Conservation (phyloP, 2,797 vertebrate genomes). For the Eulemur coronatus region DNA sequence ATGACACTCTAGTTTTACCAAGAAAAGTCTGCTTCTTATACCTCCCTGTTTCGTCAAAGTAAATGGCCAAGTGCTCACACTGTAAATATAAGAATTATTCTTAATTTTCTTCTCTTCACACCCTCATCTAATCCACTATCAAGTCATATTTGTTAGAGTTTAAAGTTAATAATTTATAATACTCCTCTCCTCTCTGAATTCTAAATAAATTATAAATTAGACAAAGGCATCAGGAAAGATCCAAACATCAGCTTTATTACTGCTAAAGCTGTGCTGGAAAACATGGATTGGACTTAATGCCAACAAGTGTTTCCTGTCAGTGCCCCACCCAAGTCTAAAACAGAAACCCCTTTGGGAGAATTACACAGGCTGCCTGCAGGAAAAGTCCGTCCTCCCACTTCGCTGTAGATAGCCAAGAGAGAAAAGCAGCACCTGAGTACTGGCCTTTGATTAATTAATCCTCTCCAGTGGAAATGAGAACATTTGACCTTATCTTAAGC, state of each 20-base stretch:
- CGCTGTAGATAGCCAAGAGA: not conserved
- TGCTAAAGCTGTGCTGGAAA: not conserved
- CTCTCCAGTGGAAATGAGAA: not conserved
- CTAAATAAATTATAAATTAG: not conserved
- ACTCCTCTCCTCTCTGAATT: not conserved
- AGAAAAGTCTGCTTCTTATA: not conserved
- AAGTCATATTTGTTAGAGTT: not conserved
- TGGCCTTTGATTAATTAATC: not conserved
- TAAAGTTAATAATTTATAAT: not conserved
- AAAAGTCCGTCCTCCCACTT: not conserved
- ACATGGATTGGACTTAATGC: not conserved
- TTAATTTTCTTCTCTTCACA: not conserved
- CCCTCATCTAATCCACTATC: not conserved
- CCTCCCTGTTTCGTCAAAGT: not conserved
- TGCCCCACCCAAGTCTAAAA: not conserved
- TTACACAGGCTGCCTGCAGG: no score
- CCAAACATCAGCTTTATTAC: not conserved
- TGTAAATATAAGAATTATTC: not conserved
- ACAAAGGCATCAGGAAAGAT: not conserved
- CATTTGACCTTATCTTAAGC: not conserved
- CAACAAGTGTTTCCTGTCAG: not conserved
- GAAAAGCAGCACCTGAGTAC: not conserved
- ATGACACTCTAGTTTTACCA: not conserved
- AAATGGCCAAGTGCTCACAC: not conserved
- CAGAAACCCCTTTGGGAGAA: not conserved